Evolutionary conservation across 2,797 vertebrate genomes (phyloP).

Genomic region (Philypnodon macrostomus): DNA sequence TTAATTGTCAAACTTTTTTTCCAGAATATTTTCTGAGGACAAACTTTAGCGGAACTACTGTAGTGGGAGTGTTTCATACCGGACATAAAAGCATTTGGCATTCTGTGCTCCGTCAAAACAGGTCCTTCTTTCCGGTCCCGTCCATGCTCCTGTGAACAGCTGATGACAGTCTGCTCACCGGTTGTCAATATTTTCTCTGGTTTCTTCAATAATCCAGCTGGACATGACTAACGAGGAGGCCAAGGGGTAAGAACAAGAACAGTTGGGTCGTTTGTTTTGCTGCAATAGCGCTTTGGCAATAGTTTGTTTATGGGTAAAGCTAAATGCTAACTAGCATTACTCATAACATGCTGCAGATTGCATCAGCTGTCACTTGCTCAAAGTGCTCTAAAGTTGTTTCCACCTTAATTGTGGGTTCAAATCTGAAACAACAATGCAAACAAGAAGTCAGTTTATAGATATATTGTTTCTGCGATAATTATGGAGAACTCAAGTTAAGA

Average conservation of each 20-base stretch:
- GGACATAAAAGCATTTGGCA: constrained; percentile 47
- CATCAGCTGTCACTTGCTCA: constrained; percentile 60
- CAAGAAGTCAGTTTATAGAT: not conserved
- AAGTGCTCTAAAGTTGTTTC: not conserved
- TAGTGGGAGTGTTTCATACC: constrained; percentile 55
- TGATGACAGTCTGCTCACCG: constrained; percentile 45
- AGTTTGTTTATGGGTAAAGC: not conserved
- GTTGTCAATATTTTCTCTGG: constrained; percentile 11
- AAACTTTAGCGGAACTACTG: constrained; percentile 31
- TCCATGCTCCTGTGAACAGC: constrained; percentile 59
- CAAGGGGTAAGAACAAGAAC: constrained; percentile 68
- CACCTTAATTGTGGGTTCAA: not conserved
- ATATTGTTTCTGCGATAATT: too few species aligned
- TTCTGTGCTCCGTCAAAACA: constrained; percentile 51
- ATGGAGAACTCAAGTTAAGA: not conserved
- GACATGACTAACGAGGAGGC: constrained; percentile 76
- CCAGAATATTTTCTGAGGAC: constrained; percentile 4
- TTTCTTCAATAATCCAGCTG: constrained; percentile 25
- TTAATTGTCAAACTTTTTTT: too few species aligned
- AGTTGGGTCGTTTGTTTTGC: not conserved
- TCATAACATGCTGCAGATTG: constrained; percentile 55
- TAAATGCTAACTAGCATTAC: constrained; percentile 42
- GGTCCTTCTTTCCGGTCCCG: constrained; percentile 47
- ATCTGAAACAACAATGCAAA: not conserved
- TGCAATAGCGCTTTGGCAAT: not conserved